Percentiles rank a stretch among this genome's conserved stretches.
Conservation (phyloP, 2,797 vertebrate species). For the Manis pentadactyla region DNA sequence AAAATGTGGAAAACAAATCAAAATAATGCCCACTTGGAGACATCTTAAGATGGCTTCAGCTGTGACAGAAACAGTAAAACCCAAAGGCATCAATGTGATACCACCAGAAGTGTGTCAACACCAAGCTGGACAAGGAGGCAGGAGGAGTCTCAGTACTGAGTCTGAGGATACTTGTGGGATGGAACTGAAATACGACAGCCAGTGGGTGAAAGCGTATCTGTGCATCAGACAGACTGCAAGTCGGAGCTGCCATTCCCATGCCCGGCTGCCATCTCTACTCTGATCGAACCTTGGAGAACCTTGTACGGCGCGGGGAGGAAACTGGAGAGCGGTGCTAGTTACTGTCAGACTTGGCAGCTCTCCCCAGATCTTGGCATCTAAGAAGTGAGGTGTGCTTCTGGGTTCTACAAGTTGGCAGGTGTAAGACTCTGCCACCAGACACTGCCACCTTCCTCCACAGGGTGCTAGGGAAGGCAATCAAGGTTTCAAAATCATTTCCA, state of each 20-base stretch:
- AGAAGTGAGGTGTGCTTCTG: conserved; percentile 63
- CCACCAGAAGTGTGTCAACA: neutral
- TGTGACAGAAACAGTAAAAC: neutral
- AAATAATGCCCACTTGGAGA: neutral
- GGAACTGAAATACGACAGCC: neutral
- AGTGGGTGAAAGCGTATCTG: neutral
- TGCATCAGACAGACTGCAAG: too few species aligned
- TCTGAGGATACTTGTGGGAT: neutral
- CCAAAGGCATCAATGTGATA: neutral
- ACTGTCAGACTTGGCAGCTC: conserved; percentile 39
- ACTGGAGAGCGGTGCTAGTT: neutral
- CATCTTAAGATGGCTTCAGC: neutral
- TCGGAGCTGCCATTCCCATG: neutral
- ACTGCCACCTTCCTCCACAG: conserved; percentile 34
- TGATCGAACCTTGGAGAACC: conserved; percentile 14
- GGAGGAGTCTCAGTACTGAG: neutral
- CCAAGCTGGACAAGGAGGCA: neutral
- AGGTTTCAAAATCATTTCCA: conserved; percentile 49
- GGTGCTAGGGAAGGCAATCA: conserved; percentile 18
- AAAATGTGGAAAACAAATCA: neutral
- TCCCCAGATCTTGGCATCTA: conserved; percentile 32
- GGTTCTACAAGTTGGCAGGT: conserved; percentile 65
- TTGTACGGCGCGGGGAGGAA: neutral
- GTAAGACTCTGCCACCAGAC: conserved; percentile 52
- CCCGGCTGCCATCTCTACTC: neutral